Conservation (phyloP, 2,797 vertebrate species). For the Clarias laeviceps region DNA sequence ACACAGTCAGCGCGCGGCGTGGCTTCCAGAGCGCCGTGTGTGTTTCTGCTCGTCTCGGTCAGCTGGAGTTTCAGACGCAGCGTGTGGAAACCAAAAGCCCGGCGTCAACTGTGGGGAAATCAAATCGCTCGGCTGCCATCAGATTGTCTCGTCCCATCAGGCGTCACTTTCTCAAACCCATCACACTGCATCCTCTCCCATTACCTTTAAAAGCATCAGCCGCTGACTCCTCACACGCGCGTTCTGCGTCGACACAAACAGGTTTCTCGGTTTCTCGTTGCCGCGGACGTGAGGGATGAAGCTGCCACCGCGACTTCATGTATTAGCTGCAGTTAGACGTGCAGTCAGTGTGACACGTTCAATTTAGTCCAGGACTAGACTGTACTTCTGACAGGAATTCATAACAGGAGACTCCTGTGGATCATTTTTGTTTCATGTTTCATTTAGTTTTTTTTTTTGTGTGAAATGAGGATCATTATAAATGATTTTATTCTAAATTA, state of each 20-base stretch:
- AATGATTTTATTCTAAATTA: neutral
- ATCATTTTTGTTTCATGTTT: neutral
- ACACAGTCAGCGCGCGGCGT: neutral
- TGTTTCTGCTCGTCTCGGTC: constrained; percentile 16
- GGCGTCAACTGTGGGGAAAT: constrained; percentile 45
- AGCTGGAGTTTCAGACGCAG: constrained; percentile 2
- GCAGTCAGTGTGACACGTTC: neutral
- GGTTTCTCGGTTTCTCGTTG: neutral
- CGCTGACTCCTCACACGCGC: constrained; percentile 16
- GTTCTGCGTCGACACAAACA: neutral
- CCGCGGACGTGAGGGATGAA: neutral
- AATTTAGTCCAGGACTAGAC: neutral
- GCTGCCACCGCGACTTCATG: neutral
- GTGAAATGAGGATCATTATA: neutral
- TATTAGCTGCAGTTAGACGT: neutral
- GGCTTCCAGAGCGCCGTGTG: neutral
- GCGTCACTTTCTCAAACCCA: constrained; percentile 51
- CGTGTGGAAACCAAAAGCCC: constrained; percentile 31
- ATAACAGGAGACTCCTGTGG: neutral
- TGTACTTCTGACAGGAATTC: constrained; percentile 10
- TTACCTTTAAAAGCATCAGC: constrained; percentile 56
- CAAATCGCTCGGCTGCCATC: constrained; percentile 42
- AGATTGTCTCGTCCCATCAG: constrained; percentile 54
- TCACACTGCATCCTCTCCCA: constrained; percentile 50
- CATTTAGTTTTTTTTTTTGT: neutral